phyloP scores from a whole-genome alignment of 2,888 invertebrate species.

The Salticus scenicus region DNA sequence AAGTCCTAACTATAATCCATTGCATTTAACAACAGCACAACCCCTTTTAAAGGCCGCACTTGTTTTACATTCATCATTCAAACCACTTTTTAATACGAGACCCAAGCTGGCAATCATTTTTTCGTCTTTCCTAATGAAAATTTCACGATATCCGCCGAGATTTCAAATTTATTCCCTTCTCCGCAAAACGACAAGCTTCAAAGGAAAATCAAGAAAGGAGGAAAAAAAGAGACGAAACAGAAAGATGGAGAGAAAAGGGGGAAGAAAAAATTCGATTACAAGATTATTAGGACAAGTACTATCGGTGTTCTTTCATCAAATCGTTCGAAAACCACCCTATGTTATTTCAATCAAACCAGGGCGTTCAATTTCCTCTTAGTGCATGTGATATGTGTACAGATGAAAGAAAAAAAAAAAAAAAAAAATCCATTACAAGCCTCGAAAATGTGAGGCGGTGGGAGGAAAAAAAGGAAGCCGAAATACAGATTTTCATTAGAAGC shows the following conservation, averaged over 20 bases:
- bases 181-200: too few species aligned
- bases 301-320: not conserved
- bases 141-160: conserved; percentile 22
- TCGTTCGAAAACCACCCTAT: not conserved
- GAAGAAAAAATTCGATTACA: not conserved
- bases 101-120: not conserved
- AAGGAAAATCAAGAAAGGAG: too few species aligned
- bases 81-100: conserved; percentile 10
- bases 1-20: too few species aligned
- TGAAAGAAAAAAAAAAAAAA: not conserved
- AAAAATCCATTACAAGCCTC: conserved; percentile 31
- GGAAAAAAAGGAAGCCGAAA: not conserved
- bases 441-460: not conserved
- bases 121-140: not conserved
- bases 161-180: not conserved
- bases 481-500: too few species aligned
- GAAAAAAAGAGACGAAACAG: not conserved
- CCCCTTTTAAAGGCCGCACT: not conserved
- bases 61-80: conserved; percentile 19
- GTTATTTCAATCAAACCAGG: too few species aligned
- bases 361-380: too few species aligned
- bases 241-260: not conserved
- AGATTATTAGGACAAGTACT: not conserved
- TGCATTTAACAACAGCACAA: too few species aligned
- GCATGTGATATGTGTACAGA: too few species aligned